Evolutionary conservation across 1,140 invertebrate species (phyloP), one percentile per base, ranked within the genome.

Genomic region (Brachionus koreanus): DNA sequence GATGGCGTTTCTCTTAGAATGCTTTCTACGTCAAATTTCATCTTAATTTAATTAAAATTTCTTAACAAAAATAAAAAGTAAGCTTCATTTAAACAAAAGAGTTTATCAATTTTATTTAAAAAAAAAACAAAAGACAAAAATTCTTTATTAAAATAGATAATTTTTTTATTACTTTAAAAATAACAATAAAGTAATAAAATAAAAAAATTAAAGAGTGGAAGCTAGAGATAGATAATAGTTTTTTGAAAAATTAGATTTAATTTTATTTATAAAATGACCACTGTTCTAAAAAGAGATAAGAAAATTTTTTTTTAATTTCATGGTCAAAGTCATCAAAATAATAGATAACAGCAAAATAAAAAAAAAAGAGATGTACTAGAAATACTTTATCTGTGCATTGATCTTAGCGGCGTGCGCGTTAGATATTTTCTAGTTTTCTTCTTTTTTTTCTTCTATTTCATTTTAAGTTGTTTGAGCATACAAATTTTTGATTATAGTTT

Each of bases 11-110:
- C 35, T 25, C 25, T 37, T 2, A 69, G 23, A 69, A 69, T 37
- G 67, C 67, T 69, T 69, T 69, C 67, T 2, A 69, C 25, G 67
- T 69, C 67, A 69, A 69, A 69, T 33, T 69, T 69, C 67, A 69
- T 69, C 19, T 69, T 69, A 23, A 0, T 57, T 57, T 7, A 57
- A 19, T 9, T 19, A 57, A 57, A 57, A 19, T 25, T 57, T 57
- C 9, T 57, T 57, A 19, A 19, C 5, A 57, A 57, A 57, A 19
- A 9, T 25, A 19, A 7, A 23, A 23, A 52, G 7, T 16, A n/a
- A 52, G 13, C 46, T 52, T 52, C 19, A 25, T 57, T 16, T 7
- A 19, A 57, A 57, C n/a, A 19, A 57, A 23, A 19, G 19, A 9
- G 9, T 57, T 57, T 57, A 57, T 57, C 49, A 19, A 57, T 57